Evolutionary conservation across 2,888 invertebrate species (phyloP).

Genomic region (Drosophila differens): DNA sequence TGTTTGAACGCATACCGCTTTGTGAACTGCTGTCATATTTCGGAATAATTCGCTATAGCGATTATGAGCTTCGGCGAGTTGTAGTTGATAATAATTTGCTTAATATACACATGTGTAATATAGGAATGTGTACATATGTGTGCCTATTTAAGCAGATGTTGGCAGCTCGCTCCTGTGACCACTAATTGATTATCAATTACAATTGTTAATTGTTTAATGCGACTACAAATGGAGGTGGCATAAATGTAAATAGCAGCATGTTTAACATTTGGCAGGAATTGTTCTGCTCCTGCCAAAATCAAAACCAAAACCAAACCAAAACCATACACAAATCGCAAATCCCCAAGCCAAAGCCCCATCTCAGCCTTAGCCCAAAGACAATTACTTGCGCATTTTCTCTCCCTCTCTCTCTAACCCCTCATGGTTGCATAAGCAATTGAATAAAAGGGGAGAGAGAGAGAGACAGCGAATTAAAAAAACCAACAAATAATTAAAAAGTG

Average conservation of each 20-base stretch:
- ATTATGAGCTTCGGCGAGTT: neutral
- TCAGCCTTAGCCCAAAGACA: constrained; percentile 15
- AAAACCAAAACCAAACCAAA: neutral
- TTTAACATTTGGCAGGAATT: constrained; percentile 35
- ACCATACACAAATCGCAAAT: neutral
- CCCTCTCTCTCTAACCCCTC: neutral
- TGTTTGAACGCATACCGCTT: neutral
- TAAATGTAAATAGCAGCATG: constrained; percentile 57
- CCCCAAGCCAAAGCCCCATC: neutral
- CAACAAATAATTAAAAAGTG: constrained; percentile 55
- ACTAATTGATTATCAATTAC: constrained; percentile 78
- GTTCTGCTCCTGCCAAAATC: neutral
- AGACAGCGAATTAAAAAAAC: constrained; percentile 10
- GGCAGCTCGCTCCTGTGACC: constrained; percentile 41
- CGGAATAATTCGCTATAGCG: neutral
- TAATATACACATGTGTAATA: neutral
- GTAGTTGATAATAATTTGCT: neutral
- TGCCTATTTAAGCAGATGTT: neutral
- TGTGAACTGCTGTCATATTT: neutral
- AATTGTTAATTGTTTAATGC: constrained; percentile 75
- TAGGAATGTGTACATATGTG: neutral
- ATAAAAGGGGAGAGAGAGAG: constrained; percentile 53
- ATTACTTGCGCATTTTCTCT: constrained; percentile 25
- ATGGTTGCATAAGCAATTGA: constrained; percentile 66
- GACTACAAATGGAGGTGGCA: constrained; percentile 52